Conservation (phyloP, 2,113 vertebrate genomes). For the Progne subis region DNA sequence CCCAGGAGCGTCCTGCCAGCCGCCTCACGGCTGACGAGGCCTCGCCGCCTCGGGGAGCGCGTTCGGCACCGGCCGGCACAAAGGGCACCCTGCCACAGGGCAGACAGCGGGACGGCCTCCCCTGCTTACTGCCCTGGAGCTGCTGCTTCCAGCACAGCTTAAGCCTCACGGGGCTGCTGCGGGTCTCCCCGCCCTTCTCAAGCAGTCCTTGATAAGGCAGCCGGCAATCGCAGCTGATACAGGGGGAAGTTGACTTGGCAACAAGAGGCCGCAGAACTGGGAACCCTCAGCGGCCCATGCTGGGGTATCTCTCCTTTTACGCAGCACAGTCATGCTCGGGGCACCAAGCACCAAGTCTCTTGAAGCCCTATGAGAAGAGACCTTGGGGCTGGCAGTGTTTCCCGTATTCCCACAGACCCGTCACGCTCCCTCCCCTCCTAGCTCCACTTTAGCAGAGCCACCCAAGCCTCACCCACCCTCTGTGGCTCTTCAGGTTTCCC, state of each 20-base stretch:
- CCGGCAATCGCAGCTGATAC: neutral
- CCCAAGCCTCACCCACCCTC: neutral
- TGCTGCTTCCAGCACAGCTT: neutral
- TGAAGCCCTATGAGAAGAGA: neutral
- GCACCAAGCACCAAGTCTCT: neutral
- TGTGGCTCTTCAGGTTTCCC: neutral
- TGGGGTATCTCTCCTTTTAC: neutral
- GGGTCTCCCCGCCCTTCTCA: neutral
- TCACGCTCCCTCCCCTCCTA: neutral
- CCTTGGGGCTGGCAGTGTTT: neutral
- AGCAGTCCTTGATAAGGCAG: neutral
- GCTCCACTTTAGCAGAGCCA: neutral
- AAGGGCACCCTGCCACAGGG: too few relatives aligned
- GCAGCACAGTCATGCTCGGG: rapidly evolving
- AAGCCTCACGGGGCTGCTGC: too few relatives aligned
- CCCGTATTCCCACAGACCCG: neutral
- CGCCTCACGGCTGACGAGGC: too few relatives aligned
- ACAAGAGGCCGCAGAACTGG: neutral
- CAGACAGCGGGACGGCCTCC: neutral
- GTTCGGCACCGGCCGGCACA: too few relatives aligned
- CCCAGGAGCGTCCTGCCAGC: neutral
- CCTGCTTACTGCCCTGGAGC: neutral
- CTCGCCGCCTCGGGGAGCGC: too few relatives aligned
- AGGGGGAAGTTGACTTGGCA: neutral
- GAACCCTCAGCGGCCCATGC: neutral